Evolutionary conservation across 2,888 invertebrate species (phyloP), one percentile per base, ranked within the genome.

Genomic region (Byasa hedistus): DNA sequence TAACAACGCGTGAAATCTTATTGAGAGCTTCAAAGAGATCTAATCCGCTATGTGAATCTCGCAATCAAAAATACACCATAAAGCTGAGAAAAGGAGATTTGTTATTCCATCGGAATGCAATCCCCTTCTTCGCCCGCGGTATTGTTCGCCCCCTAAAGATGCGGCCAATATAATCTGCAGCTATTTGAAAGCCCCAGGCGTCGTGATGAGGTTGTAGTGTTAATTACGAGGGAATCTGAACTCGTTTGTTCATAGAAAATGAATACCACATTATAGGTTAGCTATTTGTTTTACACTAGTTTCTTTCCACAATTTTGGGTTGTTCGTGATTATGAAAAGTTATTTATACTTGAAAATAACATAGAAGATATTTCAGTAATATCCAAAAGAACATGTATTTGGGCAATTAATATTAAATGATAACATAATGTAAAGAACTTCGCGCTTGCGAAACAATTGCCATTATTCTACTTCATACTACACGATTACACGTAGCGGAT

Each of bases 1-100:
- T 90, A 90, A 89, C 89, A 84, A 89, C 79, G 84, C 90, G 87
- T 89, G 85, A 90, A 90, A 90, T 91, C 89, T 83, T 84, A 86
- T 91, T 90, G 86, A 81, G 81, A 85, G 82, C 87, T 81, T 90
- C 90, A 90, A 90, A 90, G 89, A 85, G 80, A 81, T 79, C 77
- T 81, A 82, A 84, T 84, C 80, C 82, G 72, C 70, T 69, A 72
- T 71, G 64, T 70, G 24, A 22, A 12, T 10, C 48, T 39, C 58
- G 22, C 68, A 65, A 57, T 55, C 48, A 52, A 71, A 74, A 73
- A 60, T 70, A 57, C 24, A 51, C 70, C 68, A 36, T 71, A 64
- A 32, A n/a, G 0, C n/a, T 7, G 21, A 24, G 8, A 4, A 21
- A 52, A 7, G 19, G 55, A 66, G 75, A 57, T 73, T 75, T 73